Evolutionary conservation across 2,113 vertebrate species (phyloP), one percentile per base, ranked within the genome.

Genomic region (Gallinago undulata): DNA sequence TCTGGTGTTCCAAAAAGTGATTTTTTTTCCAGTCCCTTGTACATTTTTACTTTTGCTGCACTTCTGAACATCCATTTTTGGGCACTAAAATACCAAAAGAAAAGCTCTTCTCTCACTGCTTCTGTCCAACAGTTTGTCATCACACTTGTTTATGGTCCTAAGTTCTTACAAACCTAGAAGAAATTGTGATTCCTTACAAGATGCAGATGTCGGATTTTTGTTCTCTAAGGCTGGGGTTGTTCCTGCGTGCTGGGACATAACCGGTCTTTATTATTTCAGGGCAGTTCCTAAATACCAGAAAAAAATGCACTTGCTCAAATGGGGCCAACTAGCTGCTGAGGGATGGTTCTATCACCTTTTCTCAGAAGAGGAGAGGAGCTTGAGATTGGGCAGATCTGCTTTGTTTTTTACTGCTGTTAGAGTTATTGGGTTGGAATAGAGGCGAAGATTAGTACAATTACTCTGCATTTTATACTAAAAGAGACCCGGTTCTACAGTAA

Each of bases 121-220:
- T 92, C 80, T 94, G 80, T 87, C 84, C 77, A 91, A 91, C 25
- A 86, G 50, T 90, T 97, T 92, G 90, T 91, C 89, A 80, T 86
- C 84, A 81, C 64, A 51, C 33, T 86, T 96, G 68, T 93, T 95
- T 93, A 96, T 56, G 67, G 63, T 68, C 72, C 6, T 47, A 93
- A 80, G 15, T 43, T 96, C 68, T 78, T 75, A 86, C 24, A 77
- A 96, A 94, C 39, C 66, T 93, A 84, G 67, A 77, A 89, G 72
- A 86, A 80, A 94, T 88, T 45, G 75, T 27, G 41, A 90, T 95
- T 84, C 45, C 59, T 94, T 90, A 92, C 76, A 90, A 91, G 75
- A 93, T 77, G 60, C 84, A 93, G 72, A 93, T 88, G 92, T 81
- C 53, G 18, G 1, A 0, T 4, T 84, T 89, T 51, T 91, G 31